These are phyloP conservation scores for Artemia franciscana DNA, from an alignment of 1,140 invertebrate species.

Conservation along the genomic window DNA sequence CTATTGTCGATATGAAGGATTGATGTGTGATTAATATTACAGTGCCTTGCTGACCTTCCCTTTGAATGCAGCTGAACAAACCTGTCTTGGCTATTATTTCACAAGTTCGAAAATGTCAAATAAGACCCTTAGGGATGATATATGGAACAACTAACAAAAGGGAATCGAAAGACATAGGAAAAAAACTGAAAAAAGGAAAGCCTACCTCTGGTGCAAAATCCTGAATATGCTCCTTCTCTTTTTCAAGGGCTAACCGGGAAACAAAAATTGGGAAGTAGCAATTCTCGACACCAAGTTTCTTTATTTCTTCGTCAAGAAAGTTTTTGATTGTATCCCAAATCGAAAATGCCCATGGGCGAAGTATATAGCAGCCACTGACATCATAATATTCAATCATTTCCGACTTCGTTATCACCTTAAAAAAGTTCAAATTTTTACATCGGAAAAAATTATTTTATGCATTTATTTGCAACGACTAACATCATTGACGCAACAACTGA, in stretches of 20 bases:
- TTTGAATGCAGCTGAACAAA: slow-evolving; percentile 1
- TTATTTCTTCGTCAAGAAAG: slow-evolving; percentile 76
- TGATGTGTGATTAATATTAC: too few relatives aligned
- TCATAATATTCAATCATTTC: slow-evolving; percentile 99
- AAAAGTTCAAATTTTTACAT: too few relatives aligned
- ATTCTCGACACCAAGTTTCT: slow-evolving; percentile 79
- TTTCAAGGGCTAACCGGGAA: slow-evolving; percentile 62
- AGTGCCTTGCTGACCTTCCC: neutral
- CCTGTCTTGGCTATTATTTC: neutral
- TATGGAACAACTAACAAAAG: neutral
- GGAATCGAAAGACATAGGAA: slow-evolving; percentile 1
- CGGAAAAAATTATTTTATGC: too few relatives aligned
- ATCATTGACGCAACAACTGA: too few relatives aligned
- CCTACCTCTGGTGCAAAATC: slow-evolving; percentile 90
- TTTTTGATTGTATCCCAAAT: slow-evolving; percentile 84
- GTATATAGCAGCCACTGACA: slow-evolving; percentile 93
- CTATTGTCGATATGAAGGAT: neutral
- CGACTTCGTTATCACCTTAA: slow-evolving; percentile 73
- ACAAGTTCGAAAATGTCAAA: neutral
- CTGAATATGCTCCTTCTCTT: slow-evolving; percentile 85
- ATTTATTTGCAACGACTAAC: too few relatives aligned
- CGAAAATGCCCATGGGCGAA: slow-evolving; percentile 84
- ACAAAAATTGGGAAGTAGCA: slow-evolving; percentile 99
- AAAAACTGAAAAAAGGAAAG: slow-evolving; percentile 1
- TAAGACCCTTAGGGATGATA: neutral